Conservation (phyloP, 2,797 vertebrate genomes). For the Serranus cabrilla region DNA sequence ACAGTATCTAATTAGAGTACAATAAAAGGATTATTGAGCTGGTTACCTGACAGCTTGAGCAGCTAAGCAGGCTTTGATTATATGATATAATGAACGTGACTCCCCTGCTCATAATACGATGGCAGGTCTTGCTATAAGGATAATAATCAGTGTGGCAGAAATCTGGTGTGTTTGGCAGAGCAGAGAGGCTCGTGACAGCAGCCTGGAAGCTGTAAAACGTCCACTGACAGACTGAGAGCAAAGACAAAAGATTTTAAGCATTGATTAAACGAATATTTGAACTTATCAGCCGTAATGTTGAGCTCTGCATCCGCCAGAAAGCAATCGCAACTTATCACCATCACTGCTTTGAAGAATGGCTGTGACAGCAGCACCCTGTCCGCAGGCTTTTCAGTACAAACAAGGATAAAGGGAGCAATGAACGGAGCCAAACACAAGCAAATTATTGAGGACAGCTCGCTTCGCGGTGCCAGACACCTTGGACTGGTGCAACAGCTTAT, state of each 20-base stretch:
- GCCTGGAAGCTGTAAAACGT: constrained; percentile 15
- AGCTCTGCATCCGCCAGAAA: constrained; percentile 29
- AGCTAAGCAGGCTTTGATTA: constrained; percentile 6
- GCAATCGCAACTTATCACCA: constrained; percentile 24
- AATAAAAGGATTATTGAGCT: background rate
- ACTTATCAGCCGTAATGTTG: constrained; percentile 23
- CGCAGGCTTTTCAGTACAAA: constrained; percentile 34
- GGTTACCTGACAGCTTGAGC: background rate
- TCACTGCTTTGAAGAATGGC: constrained; percentile 15
- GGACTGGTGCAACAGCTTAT: constrained; percentile 11
- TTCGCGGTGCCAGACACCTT: constrained; percentile 8
- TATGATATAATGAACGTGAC: background rate
- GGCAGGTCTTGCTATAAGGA: background rate
- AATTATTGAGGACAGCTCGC: constrained; percentile 15
- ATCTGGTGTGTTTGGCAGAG: constrained; percentile 19
- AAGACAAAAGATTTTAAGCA: constrained; percentile 14
- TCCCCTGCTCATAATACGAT: background rate
- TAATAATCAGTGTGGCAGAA: constrained; percentile 14
- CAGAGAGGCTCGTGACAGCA: constrained; percentile 28
- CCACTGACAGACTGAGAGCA: constrained; percentile 3
- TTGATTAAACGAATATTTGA: constrained; percentile 43
- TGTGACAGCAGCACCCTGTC: constrained; percentile 31
- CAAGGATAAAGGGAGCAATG: constrained; percentile 11
- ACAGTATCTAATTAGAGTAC: background rate
- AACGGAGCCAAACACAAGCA: constrained; percentile 30